Conservation (phyloP, 2,113 vertebrate genomes). For the Colistium nudipinnis region DNA sequence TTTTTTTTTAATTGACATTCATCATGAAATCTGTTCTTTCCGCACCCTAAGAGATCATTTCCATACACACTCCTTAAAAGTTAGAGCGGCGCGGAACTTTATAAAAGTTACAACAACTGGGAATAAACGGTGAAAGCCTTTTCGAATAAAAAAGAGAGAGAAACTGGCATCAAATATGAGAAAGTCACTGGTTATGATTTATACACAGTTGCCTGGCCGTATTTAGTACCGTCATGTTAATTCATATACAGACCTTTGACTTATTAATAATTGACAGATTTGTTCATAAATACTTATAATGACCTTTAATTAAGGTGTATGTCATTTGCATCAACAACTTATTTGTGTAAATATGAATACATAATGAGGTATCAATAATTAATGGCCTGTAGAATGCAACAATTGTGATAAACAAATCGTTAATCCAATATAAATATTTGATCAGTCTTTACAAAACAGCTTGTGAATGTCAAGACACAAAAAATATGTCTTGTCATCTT, state of each 20-base stretch:
- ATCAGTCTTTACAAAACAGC: not conserved
- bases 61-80: not conserved
- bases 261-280: not conserved
- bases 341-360: not conserved
- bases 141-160: not conserved
- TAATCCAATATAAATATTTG: too few relatives aligned
- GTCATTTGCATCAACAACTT: not conserved
- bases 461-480: not conserved
- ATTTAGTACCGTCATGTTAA: not conserved
- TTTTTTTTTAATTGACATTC: constrained; percentile 7
- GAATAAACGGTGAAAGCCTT: not conserved
- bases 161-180: not conserved
- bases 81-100: not conserved
- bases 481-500: too few relatives aligned
- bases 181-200: not conserved
- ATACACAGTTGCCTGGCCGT: not conserved
- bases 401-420: not conserved
- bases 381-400: not conserved
- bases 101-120: constrained; percentile 1
- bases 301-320: not conserved
- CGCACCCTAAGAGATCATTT: constrained; percentile 1
- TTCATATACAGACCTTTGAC: not conserved
- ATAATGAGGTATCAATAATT: not conserved
- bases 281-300: not conserved
- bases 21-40: constrained; percentile 8